Evolutionary conservation across 2,797 vertebrate genomes (phyloP), one percentile per base, ranked within the genome.

Genomic region (Pangasius mekongensis): DNA sequence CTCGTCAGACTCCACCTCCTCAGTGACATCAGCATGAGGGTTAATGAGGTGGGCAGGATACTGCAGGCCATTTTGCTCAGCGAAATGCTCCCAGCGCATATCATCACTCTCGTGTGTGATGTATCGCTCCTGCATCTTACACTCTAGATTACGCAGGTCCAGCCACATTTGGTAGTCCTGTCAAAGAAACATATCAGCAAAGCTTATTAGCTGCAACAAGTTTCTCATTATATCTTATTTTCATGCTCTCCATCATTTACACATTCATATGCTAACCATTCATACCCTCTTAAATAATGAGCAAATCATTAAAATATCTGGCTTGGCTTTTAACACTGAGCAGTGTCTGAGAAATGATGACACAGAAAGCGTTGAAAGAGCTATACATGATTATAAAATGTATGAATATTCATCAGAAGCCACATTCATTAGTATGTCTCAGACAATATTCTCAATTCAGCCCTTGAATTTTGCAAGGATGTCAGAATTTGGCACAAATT

Each of bases 141-240:
- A 96, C 94, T 99, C 98, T 88, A 99, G 95, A 92, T 96, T 97
- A 22, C 98, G 95, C 92, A 99, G 96, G 94, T 99, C 98, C 94
- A 98, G 87, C 98, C 98, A 99, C 91, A 98, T 98, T 92, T 99
- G 98, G 92, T 98, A 99, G 94, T 99, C 98, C 98, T 99, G 94
- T 85, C 24, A 49, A 89, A 93, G 91, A 90, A 91, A 92, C 86
- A 92, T 84, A 91, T 74, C 5, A 91, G 85, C 4, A 85, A 74
- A 27, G 39, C 16, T 49, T 47, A 73, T 47, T 33, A 69, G 43
- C 43, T 24, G n/a, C 47, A 84, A 54, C 64, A 84, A 24, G n/a
- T 52, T 54, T n/a, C 64, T 52, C 47, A 54, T 84, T 69, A 52
- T 67, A 22, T 22, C 43, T 84, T 8, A 52, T 54, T 33, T 84